Evolutionary conservation across 37 sponge, comb jelly and placozoan genomes (phyloP), one percentile per base, ranked within the genome.

Genomic region (Cladorhizidae sp.): DNA sequence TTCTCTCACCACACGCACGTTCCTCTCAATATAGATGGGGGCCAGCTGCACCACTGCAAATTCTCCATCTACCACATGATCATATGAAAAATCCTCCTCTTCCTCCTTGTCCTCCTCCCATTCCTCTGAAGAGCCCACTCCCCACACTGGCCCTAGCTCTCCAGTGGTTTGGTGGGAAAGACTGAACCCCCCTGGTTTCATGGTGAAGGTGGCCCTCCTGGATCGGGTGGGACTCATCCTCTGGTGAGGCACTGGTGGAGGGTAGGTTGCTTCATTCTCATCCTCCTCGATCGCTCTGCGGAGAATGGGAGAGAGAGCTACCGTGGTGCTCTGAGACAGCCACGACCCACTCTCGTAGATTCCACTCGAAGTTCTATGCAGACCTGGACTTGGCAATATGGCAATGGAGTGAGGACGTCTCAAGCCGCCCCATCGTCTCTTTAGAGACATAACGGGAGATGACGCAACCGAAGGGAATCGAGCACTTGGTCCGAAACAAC

Each of bases 11-110:
- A 82, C 72, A 9, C 72, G 58, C 40, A 82, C 73, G 57, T 83
- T 63, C 1, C 78, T 50, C 28, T 69, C 72, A 0, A 82, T 61
- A 33, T 82, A 83, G 39, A 88, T 83, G 41, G 88, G 67, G 1
- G 83, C 40, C 8, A 77, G 70, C 31, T 71, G 62, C 0, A 83
- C 42, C 8, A 41, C 8, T 21, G 57, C 79, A 31, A 64, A 35
- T 9, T 61, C 73, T 6, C 69, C 28, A 51, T 74, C 74, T 33
- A 74, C 57, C 50, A 36, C 28, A 2, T n/a, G 18, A 72, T 25
- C 3, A 18, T 23, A 7, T 42, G 17, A 29, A 3, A 14, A 22
- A 21, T 43, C 57, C 28, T 54, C 0, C 57, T 65, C 67, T 14
- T 65, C 31, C 31, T 14, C 31, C 36, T 65, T 5, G 3, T 65